phyloP scores from a whole-genome alignment of 2,888 invertebrate species.

The Pollenia griseotomentosa region DNA sequence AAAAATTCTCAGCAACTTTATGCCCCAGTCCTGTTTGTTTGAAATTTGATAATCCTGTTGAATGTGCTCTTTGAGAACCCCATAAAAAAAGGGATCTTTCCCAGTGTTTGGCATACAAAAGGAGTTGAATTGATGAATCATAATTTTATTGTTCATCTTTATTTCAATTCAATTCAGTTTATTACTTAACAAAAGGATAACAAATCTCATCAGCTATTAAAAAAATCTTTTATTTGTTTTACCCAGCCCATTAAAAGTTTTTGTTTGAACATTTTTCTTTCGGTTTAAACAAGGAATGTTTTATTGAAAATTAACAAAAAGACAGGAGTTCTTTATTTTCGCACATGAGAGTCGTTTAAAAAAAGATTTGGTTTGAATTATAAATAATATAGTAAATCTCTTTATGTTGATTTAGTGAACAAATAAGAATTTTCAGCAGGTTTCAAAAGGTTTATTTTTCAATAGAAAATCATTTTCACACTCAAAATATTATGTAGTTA shows the following conservation, averaged over 20 bases:
- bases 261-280: neutral
- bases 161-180: neutral
- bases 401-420: too few species aligned
- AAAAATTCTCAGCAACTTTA: neutral
- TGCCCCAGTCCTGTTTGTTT: too few species aligned
- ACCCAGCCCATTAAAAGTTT: neutral
- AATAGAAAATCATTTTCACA: too few species aligned
- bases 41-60: neutral
- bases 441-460: too few species aligned
- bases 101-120: constrained; percentile 6
- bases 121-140: constrained; percentile 56
- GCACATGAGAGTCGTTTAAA: too few species aligned
- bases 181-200: constrained; percentile 37
- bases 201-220: constrained; percentile 25
- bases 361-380: too few species aligned
- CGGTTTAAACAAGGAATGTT: too few species aligned
- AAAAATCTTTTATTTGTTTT: constrained; percentile 22
- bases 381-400: too few species aligned
- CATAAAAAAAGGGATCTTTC: neutral
- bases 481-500: too few species aligned
- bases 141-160: constrained; percentile 44
- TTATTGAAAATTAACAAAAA: too few species aligned
- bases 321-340: too few species aligned
- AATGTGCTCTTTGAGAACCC: neutral
- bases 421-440: too few species aligned